Evolutionary conservation across 2,797 vertebrate species (phyloP).

Genomic region (Lacerta viridis): DNA sequence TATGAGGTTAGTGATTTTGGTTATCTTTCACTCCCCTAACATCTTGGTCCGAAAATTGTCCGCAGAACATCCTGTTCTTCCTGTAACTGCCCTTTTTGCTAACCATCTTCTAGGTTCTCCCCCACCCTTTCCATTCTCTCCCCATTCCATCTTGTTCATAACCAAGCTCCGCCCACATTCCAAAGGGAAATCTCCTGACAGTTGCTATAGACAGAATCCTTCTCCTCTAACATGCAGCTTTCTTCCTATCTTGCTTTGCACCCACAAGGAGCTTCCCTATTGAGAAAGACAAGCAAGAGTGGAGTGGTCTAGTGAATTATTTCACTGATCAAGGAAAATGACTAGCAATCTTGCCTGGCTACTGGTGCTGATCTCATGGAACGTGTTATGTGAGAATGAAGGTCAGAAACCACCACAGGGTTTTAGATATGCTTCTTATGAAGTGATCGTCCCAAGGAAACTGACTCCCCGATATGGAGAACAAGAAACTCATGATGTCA

Average conservation of each 20-base stretch:
- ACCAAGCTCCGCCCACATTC: not conserved
- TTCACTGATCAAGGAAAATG: not conserved
- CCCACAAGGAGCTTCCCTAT: not conserved
- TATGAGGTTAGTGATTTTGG: not conserved
- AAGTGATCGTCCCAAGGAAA: slow-evolving; percentile 72
- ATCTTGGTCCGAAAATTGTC: not conserved
- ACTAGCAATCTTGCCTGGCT: not conserved
- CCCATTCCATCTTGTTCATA: not conserved
- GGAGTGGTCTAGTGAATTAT: not conserved
- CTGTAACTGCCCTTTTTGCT: no score
- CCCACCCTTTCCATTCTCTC: not conserved
- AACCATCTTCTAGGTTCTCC: no score
- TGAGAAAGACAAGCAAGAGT: not conserved
- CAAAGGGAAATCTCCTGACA: not conserved
- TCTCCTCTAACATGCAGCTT: not conserved
- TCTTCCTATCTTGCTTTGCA: not conserved
- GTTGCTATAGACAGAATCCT: not conserved
- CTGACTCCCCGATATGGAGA: slow-evolving; percentile 26
- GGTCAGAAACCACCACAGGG: slow-evolving; percentile 1
- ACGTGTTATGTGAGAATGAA: not conserved
- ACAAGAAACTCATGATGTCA: slow-evolving; percentile 19
- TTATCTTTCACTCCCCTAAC: not conserved
- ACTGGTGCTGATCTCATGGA: slow-evolving; percentile 12
- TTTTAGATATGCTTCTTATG: slow-evolving; percentile 45
- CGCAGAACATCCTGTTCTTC: not conserved